Conservation (phyloP, 2,797 vertebrate species). For the Pempheris klunzingeri region DNA sequence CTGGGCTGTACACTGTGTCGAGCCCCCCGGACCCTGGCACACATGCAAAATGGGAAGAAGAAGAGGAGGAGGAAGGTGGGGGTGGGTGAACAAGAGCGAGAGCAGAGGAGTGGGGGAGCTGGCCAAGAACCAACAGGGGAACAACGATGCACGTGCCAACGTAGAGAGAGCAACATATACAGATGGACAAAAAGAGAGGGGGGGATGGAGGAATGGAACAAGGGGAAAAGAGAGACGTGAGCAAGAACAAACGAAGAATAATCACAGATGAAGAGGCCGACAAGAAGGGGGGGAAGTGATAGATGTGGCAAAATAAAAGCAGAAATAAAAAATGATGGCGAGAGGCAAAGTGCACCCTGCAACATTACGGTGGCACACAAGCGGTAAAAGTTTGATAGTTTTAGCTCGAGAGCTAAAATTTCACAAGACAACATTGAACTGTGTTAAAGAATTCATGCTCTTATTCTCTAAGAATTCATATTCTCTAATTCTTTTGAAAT, state of each 20-base stretch:
- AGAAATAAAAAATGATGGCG: neutral
- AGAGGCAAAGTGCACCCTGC: neutral
- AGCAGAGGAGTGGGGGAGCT: conserved; percentile 69
- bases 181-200: conserved; percentile 62
- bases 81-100: conserved; percentile 60
- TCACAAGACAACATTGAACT: neutral
- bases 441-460: neutral
- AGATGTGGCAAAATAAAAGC: neutral
- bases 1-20: conserved; percentile 76
- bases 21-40: conserved; percentile 81
- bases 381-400: conserved; percentile 15
- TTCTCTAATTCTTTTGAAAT: neutral
- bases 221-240: conserved; percentile 39
- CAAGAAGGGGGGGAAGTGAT: conserved; percentile 24
- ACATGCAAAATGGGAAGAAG: conserved; percentile 77
- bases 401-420: neutral
- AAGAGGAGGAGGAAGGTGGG: conserved; percentile 55
- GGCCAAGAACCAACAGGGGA: conserved; percentile 73
- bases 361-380: neutral
- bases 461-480: too few relatives aligned
- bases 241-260: conserved; percentile 60
- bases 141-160: conserved; percentile 66
- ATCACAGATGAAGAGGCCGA: conserved; percentile 51
- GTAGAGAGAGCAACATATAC: conserved; percentile 60
- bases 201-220: conserved; percentile 54